Evolutionary conservation across 2,888 invertebrate species (phyloP).

Genomic region (Tachystola acroxantha): DNA sequence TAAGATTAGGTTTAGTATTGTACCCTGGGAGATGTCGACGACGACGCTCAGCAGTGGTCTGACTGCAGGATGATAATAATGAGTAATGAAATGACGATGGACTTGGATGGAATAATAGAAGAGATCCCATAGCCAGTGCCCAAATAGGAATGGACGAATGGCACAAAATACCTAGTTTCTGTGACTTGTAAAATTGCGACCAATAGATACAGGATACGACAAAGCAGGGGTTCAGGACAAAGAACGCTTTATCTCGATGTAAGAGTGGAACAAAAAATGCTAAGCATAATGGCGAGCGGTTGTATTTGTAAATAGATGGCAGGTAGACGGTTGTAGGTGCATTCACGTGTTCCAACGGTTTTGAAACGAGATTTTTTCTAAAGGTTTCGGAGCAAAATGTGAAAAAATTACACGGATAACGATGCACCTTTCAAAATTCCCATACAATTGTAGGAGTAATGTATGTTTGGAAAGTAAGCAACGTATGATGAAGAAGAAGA

Average conservation of each 20-base stretch:
- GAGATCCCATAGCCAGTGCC: too few relatives aligned
- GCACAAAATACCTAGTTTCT: too few relatives aligned
- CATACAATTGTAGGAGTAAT: too few relatives aligned
- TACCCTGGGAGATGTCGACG: too few relatives aligned
- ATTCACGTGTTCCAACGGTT: conserved; percentile 56
- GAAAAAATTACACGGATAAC: conserved; percentile 36
- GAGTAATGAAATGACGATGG: too few relatives aligned
- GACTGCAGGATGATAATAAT: too few relatives aligned
- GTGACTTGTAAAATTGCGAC: conserved; percentile 13
- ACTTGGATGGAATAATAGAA: too few relatives aligned
- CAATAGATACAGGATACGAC: conserved; percentile 18
- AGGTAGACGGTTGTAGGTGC: conserved; percentile 75
- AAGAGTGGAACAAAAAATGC: conserved; percentile 49
- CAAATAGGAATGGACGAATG: too few relatives aligned
- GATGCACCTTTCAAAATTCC: conserved; percentile 67
- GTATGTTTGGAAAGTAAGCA: too few relatives aligned
- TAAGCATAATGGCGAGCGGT: conserved; percentile 49
- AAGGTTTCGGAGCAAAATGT: conserved; percentile 21
- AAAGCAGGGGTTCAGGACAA: conserved; percentile 32
- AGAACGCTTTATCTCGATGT: conserved; percentile 48
- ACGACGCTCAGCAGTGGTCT: too few relatives aligned
- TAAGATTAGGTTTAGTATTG: too few relatives aligned
- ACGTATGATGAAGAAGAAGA: too few relatives aligned
- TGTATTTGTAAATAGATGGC: conserved; percentile 69
- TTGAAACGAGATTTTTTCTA: conserved; percentile 32